Conservation (phyloP, 2,113 vertebrate genomes). For the Ctenomys sociabilis region DNA sequence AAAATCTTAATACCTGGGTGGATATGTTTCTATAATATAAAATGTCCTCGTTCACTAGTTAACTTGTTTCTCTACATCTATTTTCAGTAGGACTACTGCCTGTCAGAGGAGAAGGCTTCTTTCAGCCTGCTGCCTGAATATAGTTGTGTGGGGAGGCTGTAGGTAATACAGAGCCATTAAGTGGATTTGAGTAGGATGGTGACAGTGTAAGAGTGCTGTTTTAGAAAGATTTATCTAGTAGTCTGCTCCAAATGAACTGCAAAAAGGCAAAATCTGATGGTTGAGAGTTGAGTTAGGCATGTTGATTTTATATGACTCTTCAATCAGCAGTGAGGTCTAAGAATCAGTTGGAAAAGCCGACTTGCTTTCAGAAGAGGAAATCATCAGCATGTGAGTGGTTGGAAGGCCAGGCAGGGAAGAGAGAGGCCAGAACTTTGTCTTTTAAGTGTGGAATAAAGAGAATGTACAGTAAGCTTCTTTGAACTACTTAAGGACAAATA, state of each 20-base stretch:
- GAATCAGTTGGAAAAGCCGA: background rate
- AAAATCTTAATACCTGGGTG: conserved; percentile 38
- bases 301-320: conserved; percentile 7
- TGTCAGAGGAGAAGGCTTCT: background rate
- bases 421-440: background rate
- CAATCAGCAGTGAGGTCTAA: background rate
- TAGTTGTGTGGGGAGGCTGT: background rate
- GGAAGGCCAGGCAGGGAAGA: background rate
- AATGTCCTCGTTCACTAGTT: background rate
- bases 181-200: background rate
- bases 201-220: background rate
- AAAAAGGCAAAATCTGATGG: background rate
- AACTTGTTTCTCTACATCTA: background rate
- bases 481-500: background rate
- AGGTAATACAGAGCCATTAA: background rate
- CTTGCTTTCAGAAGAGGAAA: background rate
- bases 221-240: conserved; percentile 7
- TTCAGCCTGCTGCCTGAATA: background rate
- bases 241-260: background rate
- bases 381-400: background rate
- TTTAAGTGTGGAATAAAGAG: conserved; percentile 46
- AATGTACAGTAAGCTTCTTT: background rate
- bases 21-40: background rate
- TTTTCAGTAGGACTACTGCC: background rate
- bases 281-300: background rate